A percentile compares a stretch with the other conserved stretches of the same genome.
These are phyloP conservation scores for Drosophila eugracilis DNA, from an alignment of 1,140 invertebrate species.

Conservation along the genomic window DNA sequence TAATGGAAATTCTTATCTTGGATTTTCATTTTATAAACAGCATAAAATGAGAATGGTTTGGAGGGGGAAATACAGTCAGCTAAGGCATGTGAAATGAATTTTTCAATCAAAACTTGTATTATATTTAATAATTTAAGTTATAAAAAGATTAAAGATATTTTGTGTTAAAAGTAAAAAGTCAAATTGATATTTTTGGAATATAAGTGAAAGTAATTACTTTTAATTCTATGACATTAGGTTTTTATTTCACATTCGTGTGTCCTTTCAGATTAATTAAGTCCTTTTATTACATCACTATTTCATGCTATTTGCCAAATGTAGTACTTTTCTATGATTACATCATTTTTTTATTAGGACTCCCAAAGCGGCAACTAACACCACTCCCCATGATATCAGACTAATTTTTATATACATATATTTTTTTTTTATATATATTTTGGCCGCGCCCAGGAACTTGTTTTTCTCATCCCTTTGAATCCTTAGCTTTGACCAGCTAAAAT, in stretches of 20 bases:
- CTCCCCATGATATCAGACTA: too few relatives aligned
- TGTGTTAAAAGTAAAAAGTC: too few relatives aligned
- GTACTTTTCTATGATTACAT: constrained; percentile 15
- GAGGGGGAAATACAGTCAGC: not conserved
- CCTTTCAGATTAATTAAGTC: not conserved
- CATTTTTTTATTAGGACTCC: constrained; percentile 1
- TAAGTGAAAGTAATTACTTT: too few relatives aligned
- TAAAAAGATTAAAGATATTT: too few relatives aligned
- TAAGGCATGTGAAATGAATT: not conserved
- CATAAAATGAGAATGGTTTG: not conserved
- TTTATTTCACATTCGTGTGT: too few relatives aligned
- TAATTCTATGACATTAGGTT: too few relatives aligned
- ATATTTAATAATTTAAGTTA: too few relatives aligned
- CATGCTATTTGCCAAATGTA: not conserved
- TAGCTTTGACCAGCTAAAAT: constrained; percentile 24
- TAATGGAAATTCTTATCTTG: constrained; percentile 50
- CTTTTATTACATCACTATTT: not conserved
- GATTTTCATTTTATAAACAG: constrained; percentile 20
- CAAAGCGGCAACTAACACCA: constrained; percentile 1
- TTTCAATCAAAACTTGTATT: not conserved
- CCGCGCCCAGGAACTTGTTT: not conserved
- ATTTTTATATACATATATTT: not conserved
- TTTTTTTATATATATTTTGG: constrained; percentile 10
- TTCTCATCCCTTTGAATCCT: not conserved
- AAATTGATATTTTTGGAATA: not conserved